phyloP scores from a whole-genome alignment of 92 coral and sea anemone genomes.

The Parazoanthus atlanticus region DNA sequence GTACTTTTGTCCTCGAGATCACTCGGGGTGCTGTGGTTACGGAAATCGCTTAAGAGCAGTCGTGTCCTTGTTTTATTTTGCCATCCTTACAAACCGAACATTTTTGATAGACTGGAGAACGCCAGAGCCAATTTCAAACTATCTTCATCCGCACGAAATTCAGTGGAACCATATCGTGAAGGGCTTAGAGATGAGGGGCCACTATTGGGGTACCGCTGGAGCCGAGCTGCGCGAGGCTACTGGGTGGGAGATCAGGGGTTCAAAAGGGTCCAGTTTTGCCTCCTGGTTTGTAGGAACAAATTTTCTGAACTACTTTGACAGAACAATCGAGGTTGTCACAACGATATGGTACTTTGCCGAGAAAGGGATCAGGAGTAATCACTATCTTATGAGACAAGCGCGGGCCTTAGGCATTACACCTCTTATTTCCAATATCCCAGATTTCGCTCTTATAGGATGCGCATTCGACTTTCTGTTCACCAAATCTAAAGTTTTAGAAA shows the following conservation, averaged over 20 bases:
- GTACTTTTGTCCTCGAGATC: constrained; percentile 73
- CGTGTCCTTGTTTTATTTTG: constrained; percentile 75
- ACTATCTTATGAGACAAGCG: constrained; percentile 72
- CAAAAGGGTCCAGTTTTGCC: constrained; percentile 53
- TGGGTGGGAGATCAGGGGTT: constrained; percentile 76
- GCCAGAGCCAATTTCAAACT: constrained; percentile 86
- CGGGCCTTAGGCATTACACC: constrained; percentile 65
- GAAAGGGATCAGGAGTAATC: constrained; percentile 67
- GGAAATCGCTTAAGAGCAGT: constrained; percentile 89
- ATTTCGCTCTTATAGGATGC: constrained; percentile 76
- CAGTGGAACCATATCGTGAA: constrained; percentile 83
- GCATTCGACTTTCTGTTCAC: constrained; percentile 85
- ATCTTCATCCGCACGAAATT: constrained; percentile 70
- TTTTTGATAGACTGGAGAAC: constrained; percentile 83
- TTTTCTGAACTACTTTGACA: constrained; percentile 59
- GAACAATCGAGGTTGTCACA: constrained; percentile 70
- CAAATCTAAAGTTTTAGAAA: constrained; percentile 64
- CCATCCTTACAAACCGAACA: constrained; percentile 83
- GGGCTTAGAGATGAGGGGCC: constrained; percentile 72
- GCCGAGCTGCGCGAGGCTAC: constrained; percentile 67
- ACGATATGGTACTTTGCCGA: constrained; percentile 90
- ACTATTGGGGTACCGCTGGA: constrained; percentile 85
- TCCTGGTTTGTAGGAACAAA: constrained; percentile 72
- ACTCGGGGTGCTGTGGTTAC: constrained; percentile 90
- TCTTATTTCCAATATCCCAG: constrained; percentile 57